Conservation (phyloP, 1,140 invertebrate genomes). For the Drosophila watanabei region DNA sequence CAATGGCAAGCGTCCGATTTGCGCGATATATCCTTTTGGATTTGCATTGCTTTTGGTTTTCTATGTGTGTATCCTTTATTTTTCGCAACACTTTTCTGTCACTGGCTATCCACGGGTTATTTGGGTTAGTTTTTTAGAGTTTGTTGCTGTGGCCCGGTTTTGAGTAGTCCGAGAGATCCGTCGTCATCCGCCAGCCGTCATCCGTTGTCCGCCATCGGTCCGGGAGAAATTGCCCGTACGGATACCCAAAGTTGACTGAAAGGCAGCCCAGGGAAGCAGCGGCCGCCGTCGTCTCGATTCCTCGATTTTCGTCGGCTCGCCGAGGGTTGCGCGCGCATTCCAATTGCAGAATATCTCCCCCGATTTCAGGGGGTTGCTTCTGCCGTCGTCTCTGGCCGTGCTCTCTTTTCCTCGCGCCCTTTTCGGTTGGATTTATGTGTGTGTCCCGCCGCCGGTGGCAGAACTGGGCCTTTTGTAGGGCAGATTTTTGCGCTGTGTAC, state of each 20-base stretch:
- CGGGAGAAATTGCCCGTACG: constrained; percentile 85
- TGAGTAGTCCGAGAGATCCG: constrained; percentile 56
- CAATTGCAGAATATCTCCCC: constrained; percentile 76
- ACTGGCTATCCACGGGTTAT: constrained; percentile 34
- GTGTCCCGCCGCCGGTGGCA: constrained; percentile 26
- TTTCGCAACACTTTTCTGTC: constrained; percentile 14
- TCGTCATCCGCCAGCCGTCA: constrained; percentile 54
- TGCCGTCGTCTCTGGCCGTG: background rate
- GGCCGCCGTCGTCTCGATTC: constrained; percentile 43
- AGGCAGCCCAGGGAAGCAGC: constrained; percentile 80
- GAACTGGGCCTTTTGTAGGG: constrained; percentile 45
- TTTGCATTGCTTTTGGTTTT: background rate
- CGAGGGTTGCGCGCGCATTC: constrained; percentile 80
- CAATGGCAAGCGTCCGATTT: constrained; percentile 87
- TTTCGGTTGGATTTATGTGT: constrained; percentile 10
- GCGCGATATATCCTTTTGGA: constrained; percentile 12
- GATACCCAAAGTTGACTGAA: constrained; percentile 85
- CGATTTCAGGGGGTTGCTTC: constrained; percentile 56
- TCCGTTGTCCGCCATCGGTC: constrained; percentile 81
- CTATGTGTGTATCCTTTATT: background rate
- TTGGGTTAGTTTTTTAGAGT: constrained; percentile 43
- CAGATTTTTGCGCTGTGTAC: constrained; percentile 74
- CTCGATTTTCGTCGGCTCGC: constrained; percentile 43
- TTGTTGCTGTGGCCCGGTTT: constrained; percentile 69
- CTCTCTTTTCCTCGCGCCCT: constrained; percentile 11